Percentiles rank a stretch among this genome's conserved stretches.
Evolutionary conservation across 1,140 invertebrate species (phyloP).

Genomic region (Panagrolaimus sp.): DNA sequence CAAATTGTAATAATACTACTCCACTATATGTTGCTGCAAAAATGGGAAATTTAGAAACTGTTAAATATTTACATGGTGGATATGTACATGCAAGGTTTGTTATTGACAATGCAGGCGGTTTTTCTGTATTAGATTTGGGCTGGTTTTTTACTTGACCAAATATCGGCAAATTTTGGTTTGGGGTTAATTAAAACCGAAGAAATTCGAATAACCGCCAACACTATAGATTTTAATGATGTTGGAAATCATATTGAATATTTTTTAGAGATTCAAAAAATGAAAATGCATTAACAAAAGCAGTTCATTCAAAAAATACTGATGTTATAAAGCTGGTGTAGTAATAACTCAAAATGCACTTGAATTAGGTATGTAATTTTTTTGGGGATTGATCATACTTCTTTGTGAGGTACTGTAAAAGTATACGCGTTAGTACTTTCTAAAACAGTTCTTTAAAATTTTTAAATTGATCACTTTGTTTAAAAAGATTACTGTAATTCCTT

Average conservation of each 20-base stretch:
- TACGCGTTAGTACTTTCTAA: slow-evolving; percentile 37
- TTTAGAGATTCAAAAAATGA: too few species aligned
- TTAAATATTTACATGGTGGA: slow-evolving; percentile 72
- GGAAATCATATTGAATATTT: slow-evolving; percentile 44
- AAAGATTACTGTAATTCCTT: slow-evolving; percentile 1
- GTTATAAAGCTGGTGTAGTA: too few species aligned
- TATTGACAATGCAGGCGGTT: slow-evolving; percentile 18
- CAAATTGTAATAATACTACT: slow-evolving; percentile 74
- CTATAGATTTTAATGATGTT: slow-evolving; percentile 39
- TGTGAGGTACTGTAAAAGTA: too few species aligned
- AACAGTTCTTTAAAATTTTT: slow-evolving; percentile 37
- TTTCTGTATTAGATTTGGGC: slow-evolving; percentile 16
- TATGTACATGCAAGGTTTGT: slow-evolving; percentile 67
- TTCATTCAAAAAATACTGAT: too few species aligned
- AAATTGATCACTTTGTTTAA: background rate
- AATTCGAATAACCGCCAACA: slow-evolving; percentile 46
- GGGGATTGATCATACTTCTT: too few species aligned
- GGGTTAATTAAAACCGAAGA: slow-evolving; percentile 39
- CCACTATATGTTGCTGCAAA: slow-evolving; percentile 74
- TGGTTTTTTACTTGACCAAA: slow-evolving; percentile 5
- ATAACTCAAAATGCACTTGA: too few species aligned
- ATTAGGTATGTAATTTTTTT: too few species aligned
- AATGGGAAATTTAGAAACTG: too few species aligned
- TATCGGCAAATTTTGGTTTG: slow-evolving; percentile 2
- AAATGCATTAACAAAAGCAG: too few species aligned